These are phyloP conservation scores for Sebastiscus tertius DNA, from an alignment of 2,797 vertebrate species.

Conservation along the genomic window DNA sequence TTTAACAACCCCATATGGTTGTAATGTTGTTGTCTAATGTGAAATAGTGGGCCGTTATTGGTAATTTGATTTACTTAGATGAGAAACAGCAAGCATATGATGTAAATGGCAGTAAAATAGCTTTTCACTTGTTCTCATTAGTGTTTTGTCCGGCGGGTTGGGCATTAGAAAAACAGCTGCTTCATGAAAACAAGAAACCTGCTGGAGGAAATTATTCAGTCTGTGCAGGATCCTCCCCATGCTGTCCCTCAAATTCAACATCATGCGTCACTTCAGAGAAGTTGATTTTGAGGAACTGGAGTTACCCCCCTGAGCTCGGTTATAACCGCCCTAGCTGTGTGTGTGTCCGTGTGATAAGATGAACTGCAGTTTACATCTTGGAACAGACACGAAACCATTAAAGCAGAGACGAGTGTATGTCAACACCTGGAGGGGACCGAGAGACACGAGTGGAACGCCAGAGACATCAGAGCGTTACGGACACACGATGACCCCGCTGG, in stretches of 20 bases:
- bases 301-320: background rate
- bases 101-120: background rate
- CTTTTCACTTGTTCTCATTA: background rate
- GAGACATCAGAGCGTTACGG: constrained; percentile 21
- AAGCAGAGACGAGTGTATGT: constrained; percentile 33
- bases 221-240: background rate
- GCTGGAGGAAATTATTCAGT: constrained; percentile 7
- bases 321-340: background rate
- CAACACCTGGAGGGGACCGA: constrained; percentile 48
- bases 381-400: constrained; percentile 42
- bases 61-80: background rate
- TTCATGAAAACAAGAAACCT: background rate
- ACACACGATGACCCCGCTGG: constrained; percentile 23
- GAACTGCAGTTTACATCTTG: constrained; percentile 12
- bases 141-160: background rate
- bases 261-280: background rate
- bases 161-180: constrained; percentile 7
- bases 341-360: background rate
- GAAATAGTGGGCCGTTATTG: background rate
- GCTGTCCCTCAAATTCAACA: constrained; percentile 1
- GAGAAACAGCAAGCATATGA: background rate
- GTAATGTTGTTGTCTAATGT: background rate
- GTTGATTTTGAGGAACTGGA: constrained; percentile 3
- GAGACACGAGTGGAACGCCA: constrained; percentile 3
- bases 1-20: background rate